These are phyloP conservation scores for Chelonus formosanus DNA, from an alignment of 2,888 invertebrate species.

Conservation along the genomic window DNA sequence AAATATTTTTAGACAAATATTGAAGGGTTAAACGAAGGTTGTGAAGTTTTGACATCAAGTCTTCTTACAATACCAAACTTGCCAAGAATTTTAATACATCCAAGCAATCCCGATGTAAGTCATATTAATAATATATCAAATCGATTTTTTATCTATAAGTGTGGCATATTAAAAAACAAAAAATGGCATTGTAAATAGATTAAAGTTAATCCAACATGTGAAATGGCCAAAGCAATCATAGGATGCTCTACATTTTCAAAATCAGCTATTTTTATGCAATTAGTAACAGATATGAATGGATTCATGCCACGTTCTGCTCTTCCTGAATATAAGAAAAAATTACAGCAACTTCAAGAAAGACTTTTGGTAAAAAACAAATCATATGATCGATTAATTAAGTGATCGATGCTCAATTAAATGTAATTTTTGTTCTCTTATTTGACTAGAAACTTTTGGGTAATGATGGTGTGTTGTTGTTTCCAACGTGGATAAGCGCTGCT, in stretches of 20 bases:
- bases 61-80: conserved; percentile 69
- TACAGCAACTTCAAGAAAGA: conserved; percentile 52
- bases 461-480: conserved; percentile 68
- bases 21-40: conserved; percentile 66
- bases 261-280: conserved; percentile 56
- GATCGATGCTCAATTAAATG: too few relatives aligned
- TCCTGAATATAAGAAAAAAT: conserved; percentile 55
- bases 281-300: conserved; percentile 59
- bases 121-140: not conserved
- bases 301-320: conserved; percentile 57
- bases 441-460: conserved; percentile 71
- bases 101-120: conserved; percentile 67
- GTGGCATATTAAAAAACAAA: not conserved
- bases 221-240: conserved; percentile 58
- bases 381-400: too few relatives aligned
- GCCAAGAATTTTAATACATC: conserved; percentile 68
- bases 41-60: conserved; percentile 67
- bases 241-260: conserved; percentile 63
- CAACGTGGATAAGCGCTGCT: conserved; percentile 66
- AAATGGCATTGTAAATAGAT: conserved; percentile 51
- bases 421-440: too few relatives aligned
- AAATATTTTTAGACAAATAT: conserved; percentile 57
- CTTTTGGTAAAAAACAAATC: conserved; percentile 35
- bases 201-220: conserved; percentile 49
- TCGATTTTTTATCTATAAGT: not conserved